Base-by-base conservation (phyloP, 2,113 vertebrate genomes). In the Paralichthys olivaceus region DNA sequence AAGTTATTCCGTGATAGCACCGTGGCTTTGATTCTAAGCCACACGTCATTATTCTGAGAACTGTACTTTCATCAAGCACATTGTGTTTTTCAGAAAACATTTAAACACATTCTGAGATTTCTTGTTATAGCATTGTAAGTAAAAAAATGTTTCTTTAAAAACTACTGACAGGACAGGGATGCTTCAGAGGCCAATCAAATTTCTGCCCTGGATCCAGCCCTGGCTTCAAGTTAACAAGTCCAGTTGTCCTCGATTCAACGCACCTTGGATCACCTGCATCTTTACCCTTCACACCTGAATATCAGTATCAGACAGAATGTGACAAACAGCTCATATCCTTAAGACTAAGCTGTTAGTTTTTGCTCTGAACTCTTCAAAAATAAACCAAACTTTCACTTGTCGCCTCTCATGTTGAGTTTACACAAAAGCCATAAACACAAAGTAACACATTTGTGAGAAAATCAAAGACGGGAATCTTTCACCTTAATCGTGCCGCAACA, bases 391-490 rank as follows among this genome's bases (percentile, higher is more conserved):
- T 55, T 70, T 59, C n/a, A 60, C 17, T 20, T 54, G 22, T 19
- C 4, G 25, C 15, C 34, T 45, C n/a, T 53, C 7, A 9, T 53
- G 43, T 47, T 47, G 43, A 19, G 43, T 47, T 15, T 17, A 47
- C 15, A 47, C 43, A 47, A 47, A 47, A 47, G 43, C 43, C 43
- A 15, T 19, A 5, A 47, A 47, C 43, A 19, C 55, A 56, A 17
- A 6, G 55, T 77, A 58, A 84, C 76, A 77, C 71, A 5, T 72
- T 8, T 28, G 25, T 66, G 56, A 40, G 17, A n/a, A 65, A 75
- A 54, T 66, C 1, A 43, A 55, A 76, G 29, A 49, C 0, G 51
- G 11, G 32, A 72, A 84, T 66, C 19, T 56, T 57, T 69, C 75
- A 32, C 40, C 25, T 72, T 57, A 79, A 74, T 59, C 62, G 51